Conservation (phyloP, 2,113 vertebrate species). For the Pleuronectes platessa region DNA sequence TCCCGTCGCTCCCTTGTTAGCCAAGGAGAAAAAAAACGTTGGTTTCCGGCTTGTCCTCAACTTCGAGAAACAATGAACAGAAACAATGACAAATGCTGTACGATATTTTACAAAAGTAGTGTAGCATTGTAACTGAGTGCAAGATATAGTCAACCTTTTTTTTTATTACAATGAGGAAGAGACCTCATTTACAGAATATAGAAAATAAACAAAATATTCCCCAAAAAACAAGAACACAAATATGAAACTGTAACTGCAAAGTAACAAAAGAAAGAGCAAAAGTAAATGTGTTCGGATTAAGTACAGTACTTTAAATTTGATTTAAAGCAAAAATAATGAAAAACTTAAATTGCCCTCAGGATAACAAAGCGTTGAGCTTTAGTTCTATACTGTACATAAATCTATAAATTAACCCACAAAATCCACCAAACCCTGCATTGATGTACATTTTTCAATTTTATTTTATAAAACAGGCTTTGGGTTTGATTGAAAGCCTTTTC, state of each 20-base stretch:
- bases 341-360: too few relatives aligned
- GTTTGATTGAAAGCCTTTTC: conserved; percentile 17
- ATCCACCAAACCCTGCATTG: not conserved
- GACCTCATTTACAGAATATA: too few relatives aligned
- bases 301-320: not conserved
- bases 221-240: too few relatives aligned
- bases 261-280: too few relatives aligned
- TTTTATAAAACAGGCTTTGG: not conserved
- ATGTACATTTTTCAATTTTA: not conserved
- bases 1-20: not conserved
- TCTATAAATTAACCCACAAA: not conserved
- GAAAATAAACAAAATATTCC: too few relatives aligned
- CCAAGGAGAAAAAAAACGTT: not conserved
- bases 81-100: too few relatives aligned
- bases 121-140: too few relatives aligned
- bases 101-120: too few relatives aligned
- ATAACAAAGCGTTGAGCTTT: too few relatives aligned
- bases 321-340: not conserved
- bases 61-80: not conserved
- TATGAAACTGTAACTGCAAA: not conserved
- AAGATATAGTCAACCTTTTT: too few relatives aligned
- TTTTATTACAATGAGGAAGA: too few relatives aligned
- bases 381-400: not conserved
- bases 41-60: too few relatives aligned
- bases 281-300: not conserved